Percentiles rank a stretch among this genome's conserved stretches.
phyloP scores from a whole-genome alignment of 2,888 invertebrate genomes.

The Amblyteles armatorius region DNA sequence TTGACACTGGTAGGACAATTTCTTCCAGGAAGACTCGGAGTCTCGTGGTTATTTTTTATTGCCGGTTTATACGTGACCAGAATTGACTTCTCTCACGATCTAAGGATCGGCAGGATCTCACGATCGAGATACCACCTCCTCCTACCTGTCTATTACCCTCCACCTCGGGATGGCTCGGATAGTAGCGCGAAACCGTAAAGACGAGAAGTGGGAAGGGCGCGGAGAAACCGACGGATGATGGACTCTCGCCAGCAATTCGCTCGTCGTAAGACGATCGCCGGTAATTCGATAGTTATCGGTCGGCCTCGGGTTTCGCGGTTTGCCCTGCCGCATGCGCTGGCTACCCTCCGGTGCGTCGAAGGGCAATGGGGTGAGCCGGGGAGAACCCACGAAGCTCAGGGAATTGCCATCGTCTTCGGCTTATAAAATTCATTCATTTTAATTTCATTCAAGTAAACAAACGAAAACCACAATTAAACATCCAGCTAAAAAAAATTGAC shows the following conservation, averaged over 20 bases:
- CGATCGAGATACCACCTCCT: conserved; percentile 33
- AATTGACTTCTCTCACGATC: conserved; percentile 49
- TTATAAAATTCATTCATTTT: background rate
- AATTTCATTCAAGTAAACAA: background rate
- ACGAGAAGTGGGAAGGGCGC: conserved; percentile 35
- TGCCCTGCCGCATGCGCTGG: conserved; percentile 25
- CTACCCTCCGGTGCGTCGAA: conserved; percentile 45
- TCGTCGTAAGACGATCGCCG: conserved; percentile 76
- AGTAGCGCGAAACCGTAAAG: conserved; percentile 43
- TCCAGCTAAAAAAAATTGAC: background rate
- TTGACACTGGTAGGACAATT: background rate
- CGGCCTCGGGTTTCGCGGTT: conserved; percentile 76
- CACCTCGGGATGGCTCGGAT: conserved; percentile 9
- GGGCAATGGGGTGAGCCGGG: background rate
- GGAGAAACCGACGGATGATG: conserved; percentile 47
- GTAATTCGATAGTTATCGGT: conserved; percentile 77
- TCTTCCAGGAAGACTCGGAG: background rate
- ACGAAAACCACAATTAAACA: background rate
- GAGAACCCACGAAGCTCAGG: background rate
- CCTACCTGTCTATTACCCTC: conserved; percentile 39
- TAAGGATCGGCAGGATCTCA: conserved; percentile 45
- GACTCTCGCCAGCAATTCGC: conserved; percentile 32
- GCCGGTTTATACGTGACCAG: conserved; percentile 30
- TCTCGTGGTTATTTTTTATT: conserved; percentile 19
- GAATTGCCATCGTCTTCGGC: background rate